A percentile compares a stretch with the other conserved stretches of the same genome.
Conservation (phyloP, 2,797 vertebrate genomes). For the Eurystomus glaucurus region DNA sequence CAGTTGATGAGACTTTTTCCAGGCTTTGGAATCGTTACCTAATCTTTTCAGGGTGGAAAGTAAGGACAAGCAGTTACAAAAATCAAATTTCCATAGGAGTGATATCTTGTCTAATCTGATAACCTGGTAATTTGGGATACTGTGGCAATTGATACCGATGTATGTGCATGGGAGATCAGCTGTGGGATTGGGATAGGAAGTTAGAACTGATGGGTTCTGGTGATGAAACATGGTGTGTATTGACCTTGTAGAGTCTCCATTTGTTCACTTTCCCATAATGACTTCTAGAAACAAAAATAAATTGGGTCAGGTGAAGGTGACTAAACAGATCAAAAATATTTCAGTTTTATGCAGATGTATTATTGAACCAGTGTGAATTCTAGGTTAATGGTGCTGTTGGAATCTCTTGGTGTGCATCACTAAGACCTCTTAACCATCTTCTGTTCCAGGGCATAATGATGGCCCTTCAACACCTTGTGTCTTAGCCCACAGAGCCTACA, state of each 20-base stretch:
- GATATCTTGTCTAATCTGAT: not conserved
- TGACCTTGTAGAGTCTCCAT: not conserved
- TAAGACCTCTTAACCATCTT: not conserved
- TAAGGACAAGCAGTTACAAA: not conserved
- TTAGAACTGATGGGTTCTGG: not conserved
- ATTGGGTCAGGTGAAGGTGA: not conserved
- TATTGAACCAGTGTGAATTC: not conserved
- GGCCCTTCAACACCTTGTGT: constrained; percentile 37
- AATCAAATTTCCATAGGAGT: not conserved
- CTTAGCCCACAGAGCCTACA: not conserved
- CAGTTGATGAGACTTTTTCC: not conserved
- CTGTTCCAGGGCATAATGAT: constrained; percentile 49
- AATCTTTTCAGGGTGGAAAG: not conserved
- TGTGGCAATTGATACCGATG: not conserved
- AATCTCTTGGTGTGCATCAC: not conserved
- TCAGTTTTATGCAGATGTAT: not conserved
- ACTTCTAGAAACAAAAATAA: not conserved
- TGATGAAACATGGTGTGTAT: not conserved
- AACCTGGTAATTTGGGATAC: not conserved
- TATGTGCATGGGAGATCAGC: not conserved
- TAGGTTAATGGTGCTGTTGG: not conserved
- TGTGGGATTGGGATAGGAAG: not conserved
- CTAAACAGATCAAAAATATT: not conserved
- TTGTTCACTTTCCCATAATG: not conserved
- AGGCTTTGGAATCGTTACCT: not conserved